Evolutionary conservation across 2,888 invertebrate genomes (phyloP).

Genomic region (Harpagoxenus sublaevis): DNA sequence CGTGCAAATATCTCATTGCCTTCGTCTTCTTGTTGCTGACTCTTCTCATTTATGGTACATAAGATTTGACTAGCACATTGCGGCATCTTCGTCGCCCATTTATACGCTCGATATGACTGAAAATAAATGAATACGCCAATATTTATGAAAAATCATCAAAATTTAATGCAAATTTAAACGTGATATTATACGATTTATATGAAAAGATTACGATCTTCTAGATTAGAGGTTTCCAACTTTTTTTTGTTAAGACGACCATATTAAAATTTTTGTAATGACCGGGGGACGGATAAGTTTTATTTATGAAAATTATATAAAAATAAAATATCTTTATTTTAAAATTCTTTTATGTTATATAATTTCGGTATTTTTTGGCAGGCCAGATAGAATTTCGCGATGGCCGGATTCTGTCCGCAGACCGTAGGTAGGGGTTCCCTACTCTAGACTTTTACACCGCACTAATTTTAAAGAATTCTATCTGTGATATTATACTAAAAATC

Average conservation of each 20-base stretch:
- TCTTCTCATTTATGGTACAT: conserved; percentile 92
- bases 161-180: background rate
- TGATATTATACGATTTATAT: background rate
- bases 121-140: background rate
- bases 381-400: too few species aligned
- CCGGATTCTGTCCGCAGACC: too few species aligned
- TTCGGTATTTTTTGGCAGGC: too few species aligned
- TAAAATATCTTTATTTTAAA: too few species aligned
- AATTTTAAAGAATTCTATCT: background rate
- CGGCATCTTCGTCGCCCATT: conserved; percentile 90
- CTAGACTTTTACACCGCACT: background rate
- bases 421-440: background rate
- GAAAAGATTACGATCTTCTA: background rate
- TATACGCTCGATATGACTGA: conserved; percentile 93
- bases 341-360: too few species aligned
- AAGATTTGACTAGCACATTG: conserved; percentile 93
- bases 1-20: conserved; percentile 80
- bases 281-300: too few species aligned
- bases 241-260: too few species aligned
- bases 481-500: background rate
- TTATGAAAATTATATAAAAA: too few species aligned
- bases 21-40: conserved; percentile 87
- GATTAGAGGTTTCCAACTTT: background rate
- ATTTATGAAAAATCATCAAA: background rate
- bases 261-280: too few species aligned